Evolutionary conservation across 2,113 vertebrate genomes (phyloP), one percentile per base, ranked within the genome.

Genomic region (Tringa solitaria): DNA sequence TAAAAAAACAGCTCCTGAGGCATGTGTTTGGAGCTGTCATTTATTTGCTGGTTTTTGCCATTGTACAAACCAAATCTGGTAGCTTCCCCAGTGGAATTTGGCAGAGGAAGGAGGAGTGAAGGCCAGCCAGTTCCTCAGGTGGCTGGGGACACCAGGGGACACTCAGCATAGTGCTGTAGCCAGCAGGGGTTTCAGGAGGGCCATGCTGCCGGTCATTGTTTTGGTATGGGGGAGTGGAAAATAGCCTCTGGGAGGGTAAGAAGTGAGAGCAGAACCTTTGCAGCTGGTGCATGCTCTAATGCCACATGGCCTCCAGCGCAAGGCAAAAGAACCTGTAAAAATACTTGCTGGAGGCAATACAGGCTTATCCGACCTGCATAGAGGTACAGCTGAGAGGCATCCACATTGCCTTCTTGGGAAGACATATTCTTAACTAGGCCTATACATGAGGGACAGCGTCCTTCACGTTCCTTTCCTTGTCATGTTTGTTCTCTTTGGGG

Each of bases 281-380:
- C 6, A 22, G 72, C 53, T 89, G 93, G 83, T 87, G 70, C 3
- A 1, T 53, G 61, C 80, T 87, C 39, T 57, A 7, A 45, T 1
- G 12, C 73, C 15, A 1, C 20, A 12, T 11, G 20, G 35, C 57
- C 84, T 86, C 77, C 63, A 30, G 63, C 28, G 18, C 72, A 76
- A 90, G 54, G 27, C 46, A 72, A 93, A 85, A 64, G 9, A 16
- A 21, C 70, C 67, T 91, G 45, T 96, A 77, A 95, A 95, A 85
- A 91, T 90, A 90, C 87, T 80, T 93, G 68, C 68, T 88, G 59
- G 56, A 90, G 45, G 79, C 94, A 84, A 35, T 87, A 43, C 46
- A 35, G 63, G 45, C 67, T 91, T 83, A 56, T 45, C 39, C 82
- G 33, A 21, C 24, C 50, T 77, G n/a, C 7, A 6, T 17, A 33